phyloP scores from a whole-genome alignment of 2,113 vertebrate genomes.

The Pygoscelis antarcticus region DNA sequence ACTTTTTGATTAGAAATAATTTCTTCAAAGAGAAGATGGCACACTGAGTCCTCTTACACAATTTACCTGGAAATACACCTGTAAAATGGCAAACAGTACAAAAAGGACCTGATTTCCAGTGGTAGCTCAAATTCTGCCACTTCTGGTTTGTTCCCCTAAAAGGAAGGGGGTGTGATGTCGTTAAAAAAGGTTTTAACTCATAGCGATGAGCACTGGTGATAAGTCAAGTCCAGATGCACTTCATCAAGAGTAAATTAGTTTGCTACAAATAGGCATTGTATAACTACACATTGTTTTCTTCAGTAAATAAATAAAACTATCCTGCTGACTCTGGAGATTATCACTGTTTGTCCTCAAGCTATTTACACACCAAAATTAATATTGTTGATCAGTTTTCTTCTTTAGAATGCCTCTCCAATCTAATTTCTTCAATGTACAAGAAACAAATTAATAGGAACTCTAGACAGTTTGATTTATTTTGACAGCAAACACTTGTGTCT shows the following conservation, averaged over 20 bases:
- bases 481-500: neutral
- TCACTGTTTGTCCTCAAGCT: neutral
- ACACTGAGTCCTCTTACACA: neutral
- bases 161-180: neutral
- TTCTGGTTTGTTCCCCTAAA: neutral
- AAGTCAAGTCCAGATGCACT: neutral
- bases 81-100: neutral
- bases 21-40: neutral
- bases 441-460: conserved; percentile 7
- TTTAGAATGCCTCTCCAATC: neutral
- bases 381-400: neutral
- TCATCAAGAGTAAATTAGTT: neutral
- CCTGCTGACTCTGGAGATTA: neutral
- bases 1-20: neutral
- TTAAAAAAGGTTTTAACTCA: neutral
- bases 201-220: neutral
- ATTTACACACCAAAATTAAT: conserved; percentile 26
- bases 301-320: neutral
- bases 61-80: neutral
- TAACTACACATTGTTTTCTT: neutral
- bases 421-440: neutral
- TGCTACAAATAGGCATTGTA: neutral
- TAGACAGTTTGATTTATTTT: conserved; percentile 14
- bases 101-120: neutral
- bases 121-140: neutral